Evolutionary conservation across 2,113 vertebrate species (phyloP), one percentile per base, ranked within the genome.

Genomic region (Oncorhynchus gorbuscha): DNA sequence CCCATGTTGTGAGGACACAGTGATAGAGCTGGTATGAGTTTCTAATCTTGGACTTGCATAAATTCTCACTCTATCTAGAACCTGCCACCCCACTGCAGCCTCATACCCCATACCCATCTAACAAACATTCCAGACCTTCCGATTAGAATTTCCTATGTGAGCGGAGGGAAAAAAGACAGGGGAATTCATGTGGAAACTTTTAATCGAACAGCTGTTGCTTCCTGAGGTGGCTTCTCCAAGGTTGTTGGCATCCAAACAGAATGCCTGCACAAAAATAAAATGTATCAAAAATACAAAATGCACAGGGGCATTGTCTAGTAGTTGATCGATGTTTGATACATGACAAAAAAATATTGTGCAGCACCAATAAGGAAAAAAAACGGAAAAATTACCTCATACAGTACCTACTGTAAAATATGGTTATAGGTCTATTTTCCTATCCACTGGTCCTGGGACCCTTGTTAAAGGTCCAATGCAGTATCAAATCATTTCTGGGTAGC

Each of bases 31-130:
- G 61, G 73, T 62, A 48, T 20, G 51, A 81, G 20, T 74, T 79
- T 79, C 79, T 85, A 81, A 87, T 89, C 82, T 85, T 77, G 72
- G 75, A 32, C 75, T 69, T 83, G 81, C 78, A 73, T 85, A 83
- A 75, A 86, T 86, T 72, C 76, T 71, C 22, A 51, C 72, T 65
- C 73, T 84, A 83, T 87, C 79, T 79, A 62, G 9, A 71, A 58
- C 66, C 69, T 9, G 65, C 70, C 72, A 77, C 72, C 72, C 62
- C 20, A n/a, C 28, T 55, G 78, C 11, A 16, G 49, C 49, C 49
- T 5, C 14, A 51, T 51, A 13, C 49, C 14, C 4, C 66, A 1
- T 3, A 1, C 66, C 76, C 78, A 59, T 71, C 71, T 71, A 75
- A 65, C 58, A 84, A 70, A 82, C 78, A 82, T 70, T 78, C 24